phyloP scores from a whole-genome alignment of 1,140 invertebrate species.

The Sarcophaga bullata region DNA sequence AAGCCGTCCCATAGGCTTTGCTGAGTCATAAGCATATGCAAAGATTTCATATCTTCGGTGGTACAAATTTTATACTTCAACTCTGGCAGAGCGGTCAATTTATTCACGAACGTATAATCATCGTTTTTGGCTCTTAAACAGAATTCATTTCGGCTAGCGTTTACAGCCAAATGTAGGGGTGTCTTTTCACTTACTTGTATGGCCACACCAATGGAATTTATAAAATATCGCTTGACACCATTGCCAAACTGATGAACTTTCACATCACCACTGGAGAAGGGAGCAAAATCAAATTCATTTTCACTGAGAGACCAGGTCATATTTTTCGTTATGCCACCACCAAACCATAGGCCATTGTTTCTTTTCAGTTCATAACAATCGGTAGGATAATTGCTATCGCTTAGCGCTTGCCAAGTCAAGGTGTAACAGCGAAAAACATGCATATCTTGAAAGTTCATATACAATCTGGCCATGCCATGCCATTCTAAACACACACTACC shows the following conservation, averaged over 20 bases:
- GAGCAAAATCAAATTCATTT: conserved; percentile 75
- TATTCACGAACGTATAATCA: conserved; percentile 80
- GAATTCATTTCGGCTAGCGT: conserved; percentile 73
- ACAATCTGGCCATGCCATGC: conserved; percentile 78
- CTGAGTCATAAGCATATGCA: conserved; percentile 77
- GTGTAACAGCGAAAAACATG: conserved; percentile 79
- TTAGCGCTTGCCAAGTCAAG: conserved; percentile 82
- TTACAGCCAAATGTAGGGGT: conserved; percentile 82
- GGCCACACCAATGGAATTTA: conserved; percentile 85
- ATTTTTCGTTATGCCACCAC: conserved; percentile 80
- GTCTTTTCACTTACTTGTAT: conserved; percentile 80
- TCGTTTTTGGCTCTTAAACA: conserved; percentile 81
- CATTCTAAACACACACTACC: conserved; percentile 82
- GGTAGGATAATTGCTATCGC: conserved; percentile 72
- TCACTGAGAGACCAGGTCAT: conserved; percentile 83
- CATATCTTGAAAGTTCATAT: conserved; percentile 72
- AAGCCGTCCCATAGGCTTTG: conserved; percentile 84
- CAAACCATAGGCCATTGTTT: conserved; percentile 80
- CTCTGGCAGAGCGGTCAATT: conserved; percentile 71
- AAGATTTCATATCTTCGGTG: conserved; percentile 77
- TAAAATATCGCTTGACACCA: conserved; percentile 82
- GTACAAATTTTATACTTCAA: conserved; percentile 89
- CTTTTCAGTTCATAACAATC: conserved; percentile 85
- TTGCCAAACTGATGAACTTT: conserved; percentile 82
- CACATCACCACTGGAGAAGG: conserved; percentile 86